phyloP scores from a whole-genome alignment of 2,888 invertebrate species.

The Nymphalis urticae region DNA sequence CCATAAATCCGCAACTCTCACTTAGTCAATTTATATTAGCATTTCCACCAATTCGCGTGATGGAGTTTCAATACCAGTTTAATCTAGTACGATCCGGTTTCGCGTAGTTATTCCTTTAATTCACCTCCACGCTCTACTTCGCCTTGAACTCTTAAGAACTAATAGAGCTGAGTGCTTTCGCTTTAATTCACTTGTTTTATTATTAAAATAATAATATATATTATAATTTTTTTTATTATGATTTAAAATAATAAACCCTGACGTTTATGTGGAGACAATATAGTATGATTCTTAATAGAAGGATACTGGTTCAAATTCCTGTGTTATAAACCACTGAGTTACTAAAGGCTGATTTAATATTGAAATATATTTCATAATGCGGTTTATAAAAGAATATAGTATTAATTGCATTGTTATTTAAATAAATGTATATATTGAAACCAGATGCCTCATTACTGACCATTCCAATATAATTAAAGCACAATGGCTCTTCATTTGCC shows the following conservation, averaged over 20 bases:
- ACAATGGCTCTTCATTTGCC: slow-evolving; percentile 11
- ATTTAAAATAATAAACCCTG: too few relatives aligned
- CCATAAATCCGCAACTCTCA: not conserved
- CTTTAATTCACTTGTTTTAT: not conserved
- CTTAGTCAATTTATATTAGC: slow-evolving; percentile 14
- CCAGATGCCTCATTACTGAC: slow-evolving; percentile 3
- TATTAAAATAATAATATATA: not conserved
- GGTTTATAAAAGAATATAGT: too few relatives aligned
- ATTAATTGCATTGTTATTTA: too few relatives aligned
- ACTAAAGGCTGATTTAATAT: too few relatives aligned
- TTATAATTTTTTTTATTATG: too few relatives aligned
- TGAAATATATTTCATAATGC: too few relatives aligned
- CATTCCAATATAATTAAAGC: slow-evolving; percentile 5
- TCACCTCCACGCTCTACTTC: slow-evolving; percentile 24
- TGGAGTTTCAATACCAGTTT: slow-evolving; percentile 36
- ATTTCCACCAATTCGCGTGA: slow-evolving; percentile 37
- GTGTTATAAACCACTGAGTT: too few relatives aligned
- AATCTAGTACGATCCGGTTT: slow-evolving; percentile 38
- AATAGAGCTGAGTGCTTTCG: slow-evolving; percentile 22
- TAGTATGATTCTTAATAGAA: too few relatives aligned
- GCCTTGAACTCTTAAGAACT: slow-evolving; percentile 11
- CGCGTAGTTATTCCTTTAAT: slow-evolving; percentile 35
- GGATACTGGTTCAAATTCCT: too few relatives aligned
- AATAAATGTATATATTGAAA: not conserved
- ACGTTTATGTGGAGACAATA: too few relatives aligned